These are phyloP conservation scores for Notolabrus celidotus DNA, from an alignment of 2,797 vertebrate genomes.

Conservation along the genomic window DNA sequence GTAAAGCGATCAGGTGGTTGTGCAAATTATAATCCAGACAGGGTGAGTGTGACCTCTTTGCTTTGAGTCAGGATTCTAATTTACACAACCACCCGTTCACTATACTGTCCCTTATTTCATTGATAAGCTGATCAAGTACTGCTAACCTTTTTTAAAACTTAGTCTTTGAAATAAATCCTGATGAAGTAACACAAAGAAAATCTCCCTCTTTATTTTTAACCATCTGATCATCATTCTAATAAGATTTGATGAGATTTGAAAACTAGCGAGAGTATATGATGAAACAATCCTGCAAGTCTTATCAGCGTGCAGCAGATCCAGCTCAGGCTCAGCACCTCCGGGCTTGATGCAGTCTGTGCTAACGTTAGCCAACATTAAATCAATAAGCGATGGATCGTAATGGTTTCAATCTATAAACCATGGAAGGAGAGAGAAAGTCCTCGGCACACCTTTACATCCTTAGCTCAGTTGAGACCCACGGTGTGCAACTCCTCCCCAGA, in stretches of 20 bases:
- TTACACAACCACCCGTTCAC: too few species aligned
- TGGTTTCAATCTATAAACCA: slow-evolving; percentile 70
- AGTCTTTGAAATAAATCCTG: neutral
- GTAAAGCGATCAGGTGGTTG: too few species aligned
- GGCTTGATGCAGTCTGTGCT: slow-evolving; percentile 51
- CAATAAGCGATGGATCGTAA: slow-evolving; percentile 75
- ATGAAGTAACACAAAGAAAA: too few species aligned
- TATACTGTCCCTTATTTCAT: too few species aligned
- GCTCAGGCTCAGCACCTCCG: slow-evolving; percentile 42
- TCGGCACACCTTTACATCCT: slow-evolving; percentile 39
- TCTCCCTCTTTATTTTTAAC: neutral
- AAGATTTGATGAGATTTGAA: neutral
- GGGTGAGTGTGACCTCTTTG: too few species aligned
- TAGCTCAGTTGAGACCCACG: slow-evolving; percentile 53
- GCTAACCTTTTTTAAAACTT: too few species aligned
- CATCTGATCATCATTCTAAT: neutral
- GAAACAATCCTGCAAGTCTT: neutral
- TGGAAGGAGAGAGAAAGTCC: slow-evolving; percentile 44
- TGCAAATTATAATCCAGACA: too few species aligned
- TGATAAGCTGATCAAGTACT: too few species aligned
- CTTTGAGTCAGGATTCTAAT: too few species aligned
- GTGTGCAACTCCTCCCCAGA: slow-evolving; percentile 37
- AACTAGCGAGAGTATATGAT: slow-evolving; percentile 4
- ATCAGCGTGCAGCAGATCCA: slow-evolving; percentile 49
- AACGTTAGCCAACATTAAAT: slow-evolving; percentile 63